These are phyloP conservation scores for Pseudomugil gertrudae DNA, from an alignment of 2,797 vertebrate genomes.

Conservation along the genomic window DNA sequence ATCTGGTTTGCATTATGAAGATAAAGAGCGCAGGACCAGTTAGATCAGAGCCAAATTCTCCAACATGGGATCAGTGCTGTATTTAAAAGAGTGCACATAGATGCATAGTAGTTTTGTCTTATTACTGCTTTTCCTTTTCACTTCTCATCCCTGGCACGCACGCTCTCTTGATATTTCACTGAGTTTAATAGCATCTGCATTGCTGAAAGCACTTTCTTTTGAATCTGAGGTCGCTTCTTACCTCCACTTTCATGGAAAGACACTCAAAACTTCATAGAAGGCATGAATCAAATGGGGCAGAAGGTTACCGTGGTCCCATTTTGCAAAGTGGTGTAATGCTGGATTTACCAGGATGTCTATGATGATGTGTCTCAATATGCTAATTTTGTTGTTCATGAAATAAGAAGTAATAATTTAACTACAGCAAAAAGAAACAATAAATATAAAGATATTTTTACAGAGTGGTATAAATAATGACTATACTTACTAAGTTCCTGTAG, in stretches of 20 bases:
- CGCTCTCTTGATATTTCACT: not conserved
- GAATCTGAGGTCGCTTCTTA: not conserved
- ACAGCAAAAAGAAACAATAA: not conserved
- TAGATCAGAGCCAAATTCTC: no score
- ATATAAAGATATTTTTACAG: not conserved
- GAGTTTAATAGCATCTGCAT: not conserved
- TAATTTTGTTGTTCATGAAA: not conserved
- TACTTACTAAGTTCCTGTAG: not conserved
- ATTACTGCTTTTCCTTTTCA: not conserved
- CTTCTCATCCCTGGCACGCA: not conserved
- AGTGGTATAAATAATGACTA: not conserved
- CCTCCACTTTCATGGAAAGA: conserved; percentile 3
- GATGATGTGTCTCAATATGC: not conserved
- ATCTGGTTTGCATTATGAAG: conserved; percentile 8
- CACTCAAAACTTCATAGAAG: not conserved
- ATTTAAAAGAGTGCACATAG: no score
- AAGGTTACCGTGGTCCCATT: not conserved
- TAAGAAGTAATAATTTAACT: no score
- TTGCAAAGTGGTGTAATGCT: conserved; percentile 4
- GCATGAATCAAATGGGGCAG: not conserved
- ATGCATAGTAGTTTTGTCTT: no score
- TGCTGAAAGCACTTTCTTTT: not conserved
- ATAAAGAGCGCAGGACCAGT: no score
- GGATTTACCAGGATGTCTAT: not conserved
- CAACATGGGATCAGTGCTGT: no score